These are phyloP conservation scores for Incurvaria masculella DNA, from an alignment of 2,888 invertebrate species.

Conservation along the genomic window DNA sequence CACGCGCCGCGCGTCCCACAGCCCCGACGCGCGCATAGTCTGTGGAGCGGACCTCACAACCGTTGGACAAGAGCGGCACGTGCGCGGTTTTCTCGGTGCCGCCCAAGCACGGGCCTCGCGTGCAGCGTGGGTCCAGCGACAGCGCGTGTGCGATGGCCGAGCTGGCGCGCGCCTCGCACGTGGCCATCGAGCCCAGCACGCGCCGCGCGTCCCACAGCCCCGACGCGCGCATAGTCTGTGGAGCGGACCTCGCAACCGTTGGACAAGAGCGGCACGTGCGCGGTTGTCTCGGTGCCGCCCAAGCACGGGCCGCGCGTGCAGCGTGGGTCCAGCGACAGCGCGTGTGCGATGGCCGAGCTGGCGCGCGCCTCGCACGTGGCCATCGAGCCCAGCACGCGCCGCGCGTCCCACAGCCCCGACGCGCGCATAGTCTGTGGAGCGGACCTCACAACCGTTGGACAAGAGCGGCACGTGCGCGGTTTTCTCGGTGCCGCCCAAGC, in stretches of 20 bases:
- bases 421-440: conserved; percentile 46
- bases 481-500: conserved; percentile 45
- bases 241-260: conserved; percentile 44
- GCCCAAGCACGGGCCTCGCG: conserved; percentile 42
- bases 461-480: conserved; percentile 39
- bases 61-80: conserved; percentile 44
- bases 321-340: conserved; percentile 36
- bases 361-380: conserved; percentile 48
- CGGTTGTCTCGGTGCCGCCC: conserved; percentile 40
- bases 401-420: conserved; percentile 42
- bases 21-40: conserved; percentile 43
- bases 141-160: conserved; percentile 40
- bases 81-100: conserved; percentile 41
- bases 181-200: conserved; percentile 40
- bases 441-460: conserved; percentile 42
- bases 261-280: conserved; percentile 43
- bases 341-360: conserved; percentile 40
- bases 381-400: conserved; percentile 37
- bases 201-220: conserved; percentile 43
- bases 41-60: no score
- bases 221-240: conserved; percentile 43
- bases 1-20: conserved; percentile 39
- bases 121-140: conserved; percentile 37
- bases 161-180: conserved; percentile 46
- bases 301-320: conserved; percentile 44